Conservation (phyloP, 2,888 invertebrate genomes). For the Venusia cambrica region DNA sequence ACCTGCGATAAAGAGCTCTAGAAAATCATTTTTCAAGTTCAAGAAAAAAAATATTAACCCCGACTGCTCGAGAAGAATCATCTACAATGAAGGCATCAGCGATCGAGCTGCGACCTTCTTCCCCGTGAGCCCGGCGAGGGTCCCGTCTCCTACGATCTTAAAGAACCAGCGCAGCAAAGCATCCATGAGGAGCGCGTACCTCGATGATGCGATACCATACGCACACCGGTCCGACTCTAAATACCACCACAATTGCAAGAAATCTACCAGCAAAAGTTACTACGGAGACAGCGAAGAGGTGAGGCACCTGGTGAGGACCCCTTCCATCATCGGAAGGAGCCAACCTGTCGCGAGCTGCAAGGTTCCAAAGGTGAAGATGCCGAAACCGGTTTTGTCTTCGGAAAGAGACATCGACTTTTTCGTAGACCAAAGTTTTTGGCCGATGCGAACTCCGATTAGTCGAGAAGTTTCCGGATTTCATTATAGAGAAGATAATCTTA, state of each 20-base stretch:
- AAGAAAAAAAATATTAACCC: constrained; percentile 21
- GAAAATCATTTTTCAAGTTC: constrained; percentile 27
- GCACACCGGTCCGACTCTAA: constrained; percentile 45
- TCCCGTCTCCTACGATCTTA: constrained; percentile 19
- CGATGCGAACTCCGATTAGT: too few species aligned
- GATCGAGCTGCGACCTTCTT: constrained; percentile 33
- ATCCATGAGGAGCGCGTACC: constrained; percentile 20
- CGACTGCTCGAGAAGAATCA: constrained; percentile 33
- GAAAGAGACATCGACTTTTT: constrained; percentile 40
- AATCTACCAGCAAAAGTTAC: constrained; percentile 20
- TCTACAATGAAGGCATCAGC: constrained; percentile 63
- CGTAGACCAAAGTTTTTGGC: constrained; percentile 17
- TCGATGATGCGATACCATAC: constrained; percentile 38
- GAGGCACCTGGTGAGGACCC: constrained; percentile 22
- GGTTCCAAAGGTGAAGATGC: constrained; percentile 32
- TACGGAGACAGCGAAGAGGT: constrained; percentile 29
- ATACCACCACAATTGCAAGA: constrained; percentile 50
- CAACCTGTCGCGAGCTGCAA: constrained; percentile 21
- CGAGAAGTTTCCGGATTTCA: too few species aligned
- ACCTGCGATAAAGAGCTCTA: constrained; percentile 21
- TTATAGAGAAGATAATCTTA: too few species aligned
- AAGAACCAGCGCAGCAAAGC: constrained; percentile 23
- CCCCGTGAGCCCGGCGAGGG: constrained; percentile 10
- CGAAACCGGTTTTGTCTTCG: constrained; percentile 47
- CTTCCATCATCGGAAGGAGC: constrained; percentile 22